phyloP scores from a whole-genome alignment of 2,888 invertebrate genomes.

The Trichopoda pennipes region DNA sequence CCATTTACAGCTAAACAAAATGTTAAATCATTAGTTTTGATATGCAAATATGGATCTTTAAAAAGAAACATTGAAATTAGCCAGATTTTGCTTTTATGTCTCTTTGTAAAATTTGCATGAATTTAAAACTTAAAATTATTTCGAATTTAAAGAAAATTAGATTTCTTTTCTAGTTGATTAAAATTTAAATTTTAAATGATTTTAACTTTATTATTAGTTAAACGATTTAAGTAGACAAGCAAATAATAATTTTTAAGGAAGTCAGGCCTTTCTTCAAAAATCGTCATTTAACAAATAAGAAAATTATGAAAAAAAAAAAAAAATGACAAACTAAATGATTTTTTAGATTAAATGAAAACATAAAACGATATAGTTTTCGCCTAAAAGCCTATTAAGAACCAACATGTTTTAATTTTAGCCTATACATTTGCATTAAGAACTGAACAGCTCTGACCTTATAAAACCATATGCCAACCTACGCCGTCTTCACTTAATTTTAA shows the following conservation, averaged over 20 bases:
- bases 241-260: too few species aligned
- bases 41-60: too few species aligned
- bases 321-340: conserved; percentile 12
- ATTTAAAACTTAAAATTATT: background rate
- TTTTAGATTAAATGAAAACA: conserved; percentile 12
- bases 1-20: too few species aligned
- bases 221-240: too few species aligned
- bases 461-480: conserved; percentile 46
- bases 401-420: background rate
- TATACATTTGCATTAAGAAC: background rate
- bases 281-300: background rate
- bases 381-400: conserved; percentile 3
- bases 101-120: background rate
- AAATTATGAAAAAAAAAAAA: too few species aligned
- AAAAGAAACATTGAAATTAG: too few species aligned
- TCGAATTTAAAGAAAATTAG: background rate
- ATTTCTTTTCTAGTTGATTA: too few species aligned
- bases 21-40: too few species aligned
- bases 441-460: conserved; percentile 9
- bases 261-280: too few species aligned
- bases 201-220: too few species aligned
- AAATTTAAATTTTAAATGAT: too few species aligned
- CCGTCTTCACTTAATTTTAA: conserved; percentile 38
- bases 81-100: background rate
- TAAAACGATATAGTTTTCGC: conserved; percentile 37